A percentile compares a stretch with the other conserved stretches of the same genome.
Evolutionary conservation across 1,140 invertebrate species (phyloP).

Genomic region (Cyrtorhinus lividipennis): DNA sequence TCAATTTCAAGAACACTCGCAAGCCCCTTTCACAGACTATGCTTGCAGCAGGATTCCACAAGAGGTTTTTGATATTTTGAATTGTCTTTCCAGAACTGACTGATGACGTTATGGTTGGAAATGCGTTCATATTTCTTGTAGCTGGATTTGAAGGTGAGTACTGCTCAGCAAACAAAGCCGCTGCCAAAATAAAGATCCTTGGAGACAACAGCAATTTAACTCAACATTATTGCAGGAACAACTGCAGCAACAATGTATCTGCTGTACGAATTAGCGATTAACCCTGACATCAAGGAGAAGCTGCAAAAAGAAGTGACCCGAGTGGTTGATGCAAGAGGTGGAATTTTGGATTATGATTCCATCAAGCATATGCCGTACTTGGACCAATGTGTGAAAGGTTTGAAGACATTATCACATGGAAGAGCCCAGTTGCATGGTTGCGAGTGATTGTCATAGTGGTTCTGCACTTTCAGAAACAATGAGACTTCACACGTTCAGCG

Average conservation of each 20-base stretch:
- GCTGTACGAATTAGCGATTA: conserved; percentile 33
- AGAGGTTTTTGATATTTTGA: no score
- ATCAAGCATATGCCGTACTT: conserved; percentile 23
- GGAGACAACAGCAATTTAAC: no score
- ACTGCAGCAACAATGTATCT: conserved; percentile 33
- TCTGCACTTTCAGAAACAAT: conserved; percentile 45
- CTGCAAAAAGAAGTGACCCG: conserved; percentile 38
- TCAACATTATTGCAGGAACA: conserved; percentile 30
- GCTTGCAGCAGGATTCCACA: no score
- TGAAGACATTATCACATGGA: not conserved
- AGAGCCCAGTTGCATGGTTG: not conserved
- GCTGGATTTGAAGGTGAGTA: conserved; percentile 38
- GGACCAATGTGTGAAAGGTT: conserved; percentile 37
- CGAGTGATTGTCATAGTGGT: not conserved
- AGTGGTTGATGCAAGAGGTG: conserved; percentile 28
- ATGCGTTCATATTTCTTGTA: conserved; percentile 31
- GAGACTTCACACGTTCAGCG: conserved; percentile 34
- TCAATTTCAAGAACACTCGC: no score
- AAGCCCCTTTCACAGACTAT: no score
- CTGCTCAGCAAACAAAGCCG: no score
- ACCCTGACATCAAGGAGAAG: conserved; percentile 39
- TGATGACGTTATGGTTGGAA: conserved; percentile 24
- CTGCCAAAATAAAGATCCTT: no score
- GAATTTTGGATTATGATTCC: conserved; percentile 26
- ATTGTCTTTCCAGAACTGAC: conserved; percentile 25